Evolutionary conservation across 2,888 invertebrate species (phyloP).

Genomic region (Ichneumoninae sp.): DNA sequence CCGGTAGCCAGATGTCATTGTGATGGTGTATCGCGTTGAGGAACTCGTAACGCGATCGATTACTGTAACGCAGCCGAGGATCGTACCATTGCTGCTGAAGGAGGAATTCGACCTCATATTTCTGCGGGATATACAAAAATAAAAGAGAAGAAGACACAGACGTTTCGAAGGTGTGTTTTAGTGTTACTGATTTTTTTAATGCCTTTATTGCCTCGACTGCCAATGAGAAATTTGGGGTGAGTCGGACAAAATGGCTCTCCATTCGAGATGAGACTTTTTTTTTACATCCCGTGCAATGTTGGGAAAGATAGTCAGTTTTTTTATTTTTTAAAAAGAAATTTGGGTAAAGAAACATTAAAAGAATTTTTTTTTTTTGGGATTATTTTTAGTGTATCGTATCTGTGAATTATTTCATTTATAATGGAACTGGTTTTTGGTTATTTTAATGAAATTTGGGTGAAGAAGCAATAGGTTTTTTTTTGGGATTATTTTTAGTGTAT

Average conservation of each 20-base stretch:
- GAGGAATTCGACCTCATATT: slow-evolving; percentile 98
- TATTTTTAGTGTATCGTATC: background rate
- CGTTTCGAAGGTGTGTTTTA: background rate
- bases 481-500: background rate
- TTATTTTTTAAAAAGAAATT: background rate
- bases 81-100: slow-evolving; percentile 98
- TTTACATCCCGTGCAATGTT: background rate
- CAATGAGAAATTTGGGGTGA: background rate
- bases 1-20: slow-evolving; percentile 96
- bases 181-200: slow-evolving; percentile 1
- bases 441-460: background rate
- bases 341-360: background rate
- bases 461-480: background rate
- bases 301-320: background rate
- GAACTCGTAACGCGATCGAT: slow-evolving; percentile 94
- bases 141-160: slow-evolving; percentile 22
- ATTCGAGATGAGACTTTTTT: background rate
- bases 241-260: background rate
- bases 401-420: background rate
- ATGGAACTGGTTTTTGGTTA: background rate
- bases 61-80: slow-evolving; percentile 94
- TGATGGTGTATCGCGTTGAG: slow-evolving; percentile 97
- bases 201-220: background rate
- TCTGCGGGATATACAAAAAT: slow-evolving; percentile 86
- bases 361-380: background rate